A percentile compares a stretch with the other conserved stretches of the same genome.
Evolutionary conservation across 2,797 vertebrate genomes (phyloP).

Genomic region (Parambassis ranga): DNA sequence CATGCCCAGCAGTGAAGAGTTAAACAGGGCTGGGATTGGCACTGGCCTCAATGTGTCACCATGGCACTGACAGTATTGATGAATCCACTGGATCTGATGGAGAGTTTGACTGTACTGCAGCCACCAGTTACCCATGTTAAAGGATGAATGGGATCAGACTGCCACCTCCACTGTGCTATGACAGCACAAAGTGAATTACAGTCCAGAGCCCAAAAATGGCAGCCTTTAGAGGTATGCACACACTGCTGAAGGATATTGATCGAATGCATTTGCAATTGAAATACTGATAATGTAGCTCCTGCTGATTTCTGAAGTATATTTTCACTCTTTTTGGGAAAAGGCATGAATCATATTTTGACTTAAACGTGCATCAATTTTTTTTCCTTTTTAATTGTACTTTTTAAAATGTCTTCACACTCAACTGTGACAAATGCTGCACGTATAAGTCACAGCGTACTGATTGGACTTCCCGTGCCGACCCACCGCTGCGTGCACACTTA

Average conservation of each 20-base stretch:
- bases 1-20: slow-evolving; percentile 26
- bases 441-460: slow-evolving; percentile 20
- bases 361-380: not conserved
- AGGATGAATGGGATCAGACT: slow-evolving; percentile 41
- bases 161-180: slow-evolving; percentile 32
- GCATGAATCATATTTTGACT: not conserved
- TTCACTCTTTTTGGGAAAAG: not conserved
- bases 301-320: not conserved
- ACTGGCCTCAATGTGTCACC: slow-evolving; percentile 72
- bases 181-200: slow-evolving; percentile 30
- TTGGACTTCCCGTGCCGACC: slow-evolving; percentile 39
- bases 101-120: slow-evolving; percentile 24
- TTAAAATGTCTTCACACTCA: not conserved
- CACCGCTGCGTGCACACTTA: slow-evolving; percentile 36
- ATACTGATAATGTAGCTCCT: not conserved
- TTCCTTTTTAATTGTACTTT: not conserved
- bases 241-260: not conserved
- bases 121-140: slow-evolving; percentile 37
- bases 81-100: slow-evolving; percentile 51
- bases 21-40: slow-evolving; percentile 31
- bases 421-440: slow-evolving; percentile 13
- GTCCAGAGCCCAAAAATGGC: slow-evolving; percentile 33
- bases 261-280: not conserved
- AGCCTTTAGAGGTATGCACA: slow-evolving; percentile 12
- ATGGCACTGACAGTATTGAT: slow-evolving; percentile 47